These are phyloP conservation scores for Lepidostoma basale DNA, from an alignment of 1,140 invertebrate genomes.

Conservation along the genomic window DNA sequence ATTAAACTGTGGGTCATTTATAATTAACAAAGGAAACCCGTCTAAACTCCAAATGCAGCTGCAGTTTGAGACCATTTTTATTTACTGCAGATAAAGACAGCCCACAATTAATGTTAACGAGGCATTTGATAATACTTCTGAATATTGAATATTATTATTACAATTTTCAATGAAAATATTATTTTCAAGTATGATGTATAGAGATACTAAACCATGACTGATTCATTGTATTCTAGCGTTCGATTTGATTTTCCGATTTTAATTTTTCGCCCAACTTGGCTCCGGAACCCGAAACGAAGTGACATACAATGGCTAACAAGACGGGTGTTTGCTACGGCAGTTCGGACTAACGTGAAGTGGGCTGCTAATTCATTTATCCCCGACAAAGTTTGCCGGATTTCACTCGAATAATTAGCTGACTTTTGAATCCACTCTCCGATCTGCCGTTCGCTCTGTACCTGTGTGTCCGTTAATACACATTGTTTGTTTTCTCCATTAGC, in stretches of 20 bases:
- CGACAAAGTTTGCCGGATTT: slow-evolving; percentile 14
- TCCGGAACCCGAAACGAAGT: neutral
- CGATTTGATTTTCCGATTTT: neutral
- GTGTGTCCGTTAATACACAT: slow-evolving; percentile 12
- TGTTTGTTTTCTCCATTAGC: slow-evolving; percentile 15
- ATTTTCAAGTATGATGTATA: too few species aligned
- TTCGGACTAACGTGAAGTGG: neutral
- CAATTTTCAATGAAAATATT: too few species aligned
- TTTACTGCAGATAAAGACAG: too few species aligned
- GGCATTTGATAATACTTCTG: too few species aligned
- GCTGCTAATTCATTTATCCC: slow-evolving; percentile 20
- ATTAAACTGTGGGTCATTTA: too few species aligned
- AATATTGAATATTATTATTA: too few species aligned
- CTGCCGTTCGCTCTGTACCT: neutral
- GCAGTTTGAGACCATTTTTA: too few species aligned
- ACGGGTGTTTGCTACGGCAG: neutral
- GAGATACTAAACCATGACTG: neutral
- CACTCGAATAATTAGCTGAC: slow-evolving; percentile 35
- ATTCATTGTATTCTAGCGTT: neutral
- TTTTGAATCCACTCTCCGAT: slow-evolving; percentile 25
- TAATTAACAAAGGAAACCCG: too few species aligned
- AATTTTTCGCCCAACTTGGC: neutral
- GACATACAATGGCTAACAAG: neutral
- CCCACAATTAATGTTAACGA: too few species aligned
- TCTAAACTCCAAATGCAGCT: too few species aligned